Evolutionary conservation across 2,888 invertebrate species (phyloP).

Genomic region (Philereme transversata): DNA sequence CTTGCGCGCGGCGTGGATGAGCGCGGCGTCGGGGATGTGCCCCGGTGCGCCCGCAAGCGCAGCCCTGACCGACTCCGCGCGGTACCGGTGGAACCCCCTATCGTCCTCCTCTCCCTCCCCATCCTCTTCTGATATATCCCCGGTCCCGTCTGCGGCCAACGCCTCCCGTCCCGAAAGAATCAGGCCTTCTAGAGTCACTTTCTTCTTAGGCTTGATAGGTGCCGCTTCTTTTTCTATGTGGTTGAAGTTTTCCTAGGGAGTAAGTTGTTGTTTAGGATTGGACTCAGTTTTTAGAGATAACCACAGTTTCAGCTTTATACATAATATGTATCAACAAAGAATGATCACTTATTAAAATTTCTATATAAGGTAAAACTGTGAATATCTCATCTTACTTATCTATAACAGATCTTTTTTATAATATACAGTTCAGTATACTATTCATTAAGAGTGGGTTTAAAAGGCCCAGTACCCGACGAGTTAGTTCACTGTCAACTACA

Average conservation of each 20-base stretch:
- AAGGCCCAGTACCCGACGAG: conserved; percentile 16
- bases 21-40: conserved; percentile 97
- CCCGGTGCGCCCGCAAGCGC: conserved; percentile 91
- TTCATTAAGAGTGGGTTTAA: conserved; percentile 12
- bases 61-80: conserved; percentile 89
- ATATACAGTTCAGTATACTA: conserved; percentile 1
- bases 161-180: conserved; percentile 93
- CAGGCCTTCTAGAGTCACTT: conserved; percentile 78
- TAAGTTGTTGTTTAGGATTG: conserved; percentile 12
- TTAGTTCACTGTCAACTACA: background rate
- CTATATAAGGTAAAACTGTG: conserved; percentile 6
- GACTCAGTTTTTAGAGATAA: conserved; percentile 6
- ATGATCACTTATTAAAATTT: background rate
- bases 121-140: conserved; percentile 85
- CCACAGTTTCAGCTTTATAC: conserved; percentile 9
- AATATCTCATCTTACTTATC: conserved; percentile 6
- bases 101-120: conserved; percentile 75
- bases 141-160: conserved; percentile 90
- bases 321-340: background rate
- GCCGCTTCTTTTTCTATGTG: conserved; percentile 48
- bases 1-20: conserved; percentile 98
- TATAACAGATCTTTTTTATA: background rate
- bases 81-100: conserved; percentile 77
- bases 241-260: conserved; percentile 41
- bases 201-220: conserved; percentile 61